These are phyloP conservation scores for pig (Sus scrofa) DNA, from an alignment of 2,113 vertebrate species.

Conservation along the genomic window T2T-Sscrofa CM000826.6:126871001-126871500, in stretches of 20 bases:
- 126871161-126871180: constrained; percentile 65
- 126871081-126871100: constrained; percentile 58
- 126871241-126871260: constrained; percentile 10
- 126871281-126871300: not conserved
- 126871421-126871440: not conserved
- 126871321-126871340: no score
- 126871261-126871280: not conserved
- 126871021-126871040: constrained; percentile 21
- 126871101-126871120: constrained; percentile 78
- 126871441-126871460: not conserved
- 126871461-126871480: not conserved
- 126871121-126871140: constrained; percentile 77
- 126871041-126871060: constrained; percentile 47
- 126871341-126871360: not conserved
- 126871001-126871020: constrained; percentile 10
- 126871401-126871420: not conserved
- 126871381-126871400: not conserved
- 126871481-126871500: not conserved
- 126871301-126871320: not conserved
- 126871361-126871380: not conserved
- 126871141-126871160: constrained; percentile 80
- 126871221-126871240: constrained; percentile 23
- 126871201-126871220: constrained; percentile 66
- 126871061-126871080: constrained; percentile 50
- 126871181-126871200: constrained; percentile 67